Percentiles rank a stretch among this genome's conserved stretches.
Evolutionary conservation across 2,888 invertebrate species (phyloP).

Genomic region (Nebria salina): DNA sequence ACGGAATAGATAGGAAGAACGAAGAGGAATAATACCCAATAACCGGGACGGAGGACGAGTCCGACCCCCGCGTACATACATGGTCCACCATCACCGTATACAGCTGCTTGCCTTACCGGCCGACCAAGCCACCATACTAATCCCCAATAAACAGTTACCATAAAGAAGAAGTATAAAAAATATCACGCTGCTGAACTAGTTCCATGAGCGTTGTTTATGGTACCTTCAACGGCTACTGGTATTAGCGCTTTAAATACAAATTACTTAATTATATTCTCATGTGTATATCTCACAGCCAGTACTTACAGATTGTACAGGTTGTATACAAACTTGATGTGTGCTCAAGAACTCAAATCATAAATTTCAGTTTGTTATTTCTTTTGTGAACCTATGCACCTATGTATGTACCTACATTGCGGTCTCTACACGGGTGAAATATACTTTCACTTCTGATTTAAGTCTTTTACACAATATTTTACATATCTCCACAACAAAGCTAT

Average conservation of each 20-base stretch:
- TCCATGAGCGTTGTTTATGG: conserved; percentile 30
- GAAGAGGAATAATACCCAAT: conserved; percentile 37
- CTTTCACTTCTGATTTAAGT: background rate
- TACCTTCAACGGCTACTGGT: conserved; percentile 37
- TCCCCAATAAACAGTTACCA: conserved; percentile 45
- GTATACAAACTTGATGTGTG: background rate
- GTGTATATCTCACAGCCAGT: conserved; percentile 18
- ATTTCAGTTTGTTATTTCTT: background rate
- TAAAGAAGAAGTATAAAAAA: conserved; percentile 41
- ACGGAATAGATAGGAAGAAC: conserved; percentile 24
- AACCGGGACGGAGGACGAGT: conserved; percentile 22
- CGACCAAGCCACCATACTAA: conserved; percentile 32
- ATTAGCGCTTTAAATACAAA: conserved; percentile 39
- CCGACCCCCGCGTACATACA: background rate
- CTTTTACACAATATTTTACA: background rate
- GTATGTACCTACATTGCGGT: background rate
- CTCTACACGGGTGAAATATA: background rate
- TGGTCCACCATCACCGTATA: background rate
- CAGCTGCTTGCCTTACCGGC: background rate
- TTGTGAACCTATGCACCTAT: background rate
- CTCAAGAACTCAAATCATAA: background rate
- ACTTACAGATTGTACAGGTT: background rate
- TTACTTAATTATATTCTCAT: conserved; percentile 39
- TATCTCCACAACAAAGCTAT: background rate
- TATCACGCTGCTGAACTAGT: conserved; percentile 23